phyloP scores from a whole-genome alignment of 2,113 vertebrate genomes.

The Camelus bactrianus region DNA sequence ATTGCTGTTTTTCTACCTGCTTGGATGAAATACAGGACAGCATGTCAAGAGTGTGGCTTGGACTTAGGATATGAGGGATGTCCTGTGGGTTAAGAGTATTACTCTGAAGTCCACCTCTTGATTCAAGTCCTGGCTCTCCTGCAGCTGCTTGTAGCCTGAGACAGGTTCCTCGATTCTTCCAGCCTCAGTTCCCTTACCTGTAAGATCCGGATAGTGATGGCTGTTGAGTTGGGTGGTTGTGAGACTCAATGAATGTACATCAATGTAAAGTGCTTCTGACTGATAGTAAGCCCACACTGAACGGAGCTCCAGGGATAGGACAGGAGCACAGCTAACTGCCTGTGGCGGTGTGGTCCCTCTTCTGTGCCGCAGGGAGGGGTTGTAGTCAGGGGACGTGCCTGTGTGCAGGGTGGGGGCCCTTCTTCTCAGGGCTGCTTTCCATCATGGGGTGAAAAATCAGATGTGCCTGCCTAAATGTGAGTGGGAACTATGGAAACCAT shows the following conservation, averaged over 20 bases:
- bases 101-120: background rate
- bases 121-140: background rate
- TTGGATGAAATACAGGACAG: background rate
- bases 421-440: background rate
- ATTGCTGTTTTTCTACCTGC: background rate
- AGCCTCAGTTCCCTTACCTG: background rate
- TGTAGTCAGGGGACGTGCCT: background rate
- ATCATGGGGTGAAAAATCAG: background rate
- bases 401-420: background rate
- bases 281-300: background rate
- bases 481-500: conserved; percentile 16
- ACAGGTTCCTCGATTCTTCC: background rate
- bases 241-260: background rate
- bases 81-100: background rate
- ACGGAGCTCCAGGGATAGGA: background rate
- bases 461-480: background rate
- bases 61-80: background rate
- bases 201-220: background rate
- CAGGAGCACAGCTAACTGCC: too few relatives aligned
- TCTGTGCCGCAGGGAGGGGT: background rate
- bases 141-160: background rate
- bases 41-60: background rate
- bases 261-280: rapidly evolving
- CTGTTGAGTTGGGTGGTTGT: background rate
- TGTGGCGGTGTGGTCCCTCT: background rate